These are phyloP conservation scores for Gallinago nigripennis DNA, from an alignment of 2,797 vertebrate species.

Conservation along the genomic window DNA sequence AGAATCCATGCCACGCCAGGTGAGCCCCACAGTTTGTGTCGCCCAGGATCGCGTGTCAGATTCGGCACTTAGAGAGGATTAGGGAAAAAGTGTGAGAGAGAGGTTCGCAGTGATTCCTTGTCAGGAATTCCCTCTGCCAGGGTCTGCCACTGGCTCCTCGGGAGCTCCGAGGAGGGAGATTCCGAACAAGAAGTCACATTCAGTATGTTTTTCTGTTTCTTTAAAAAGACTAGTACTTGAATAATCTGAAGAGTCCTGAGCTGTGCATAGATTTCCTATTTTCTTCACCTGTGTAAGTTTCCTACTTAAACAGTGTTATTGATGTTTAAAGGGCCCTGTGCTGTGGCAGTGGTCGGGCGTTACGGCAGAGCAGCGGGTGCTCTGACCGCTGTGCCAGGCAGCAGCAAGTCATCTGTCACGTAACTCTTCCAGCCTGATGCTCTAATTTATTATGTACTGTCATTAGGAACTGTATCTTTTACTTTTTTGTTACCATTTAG, in stretches of 20 bases:
- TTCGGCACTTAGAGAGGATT: background rate
- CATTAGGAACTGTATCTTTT: background rate
- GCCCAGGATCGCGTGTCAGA: background rate
- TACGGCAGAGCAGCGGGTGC: background rate
- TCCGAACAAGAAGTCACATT: background rate
- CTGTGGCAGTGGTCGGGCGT: background rate
- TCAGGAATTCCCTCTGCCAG: background rate
- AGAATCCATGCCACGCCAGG: background rate
- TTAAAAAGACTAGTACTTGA: background rate
- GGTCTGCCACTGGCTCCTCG: background rate
- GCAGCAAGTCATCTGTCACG: background rate
- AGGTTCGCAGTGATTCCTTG: background rate
- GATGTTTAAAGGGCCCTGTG: background rate
- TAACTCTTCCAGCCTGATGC: background rate
- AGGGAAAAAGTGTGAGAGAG: background rate
- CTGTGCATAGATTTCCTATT: background rate
- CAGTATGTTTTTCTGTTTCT: background rate
- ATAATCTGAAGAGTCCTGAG: background rate
- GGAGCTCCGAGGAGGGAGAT: background rate
- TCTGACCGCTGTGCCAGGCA: background rate
- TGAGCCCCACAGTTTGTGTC: background rate
- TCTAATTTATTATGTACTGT: background rate
- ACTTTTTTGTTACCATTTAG: constrained; percentile 19
- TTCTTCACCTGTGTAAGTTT: background rate
- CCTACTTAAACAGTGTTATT: background rate